phyloP scores from a whole-genome alignment of 2,888 invertebrate species.

The Drosophila leonis region DNA sequence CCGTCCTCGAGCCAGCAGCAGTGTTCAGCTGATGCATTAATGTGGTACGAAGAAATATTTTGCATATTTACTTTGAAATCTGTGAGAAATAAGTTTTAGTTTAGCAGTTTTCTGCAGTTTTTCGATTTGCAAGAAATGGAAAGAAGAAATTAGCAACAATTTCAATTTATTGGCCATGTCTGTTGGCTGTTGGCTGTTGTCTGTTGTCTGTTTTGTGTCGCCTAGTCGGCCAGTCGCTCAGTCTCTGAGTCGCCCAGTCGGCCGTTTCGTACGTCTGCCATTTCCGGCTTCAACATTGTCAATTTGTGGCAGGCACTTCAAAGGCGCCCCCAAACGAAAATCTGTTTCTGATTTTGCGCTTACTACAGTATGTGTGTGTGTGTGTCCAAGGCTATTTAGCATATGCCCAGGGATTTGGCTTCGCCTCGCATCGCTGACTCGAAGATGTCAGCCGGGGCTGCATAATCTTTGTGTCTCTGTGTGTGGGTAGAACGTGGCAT shows the following conservation, averaged over 20 bases:
- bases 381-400: slow-evolving; percentile 56
- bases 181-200: no score
- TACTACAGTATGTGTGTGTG: slow-evolving; percentile 8
- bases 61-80: slow-evolving; percentile 79
- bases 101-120: slow-evolving; percentile 16
- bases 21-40: slow-evolving; percentile 68
- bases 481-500: slow-evolving; percentile 21
- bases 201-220: slow-evolving; percentile 14
- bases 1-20: not conserved
- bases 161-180: slow-evolving; percentile 70
- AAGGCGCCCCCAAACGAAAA: slow-evolving; percentile 49
- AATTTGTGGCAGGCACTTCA: slow-evolving; percentile 65
- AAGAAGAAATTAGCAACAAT: slow-evolving; percentile 56
- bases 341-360: slow-evolving; percentile 52
- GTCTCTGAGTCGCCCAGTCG: slow-evolving; percentile 17
- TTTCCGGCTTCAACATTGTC: slow-evolving; percentile 64
- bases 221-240: not conserved
- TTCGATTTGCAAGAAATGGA: slow-evolving; percentile 17
- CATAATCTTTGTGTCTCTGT: slow-evolving; percentile 14
- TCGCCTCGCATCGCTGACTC: slow-evolving; percentile 48
- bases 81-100: slow-evolving; percentile 64
- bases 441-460: slow-evolving; percentile 46
- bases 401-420: slow-evolving; percentile 55
- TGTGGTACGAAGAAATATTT: slow-evolving; percentile 78
- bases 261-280: slow-evolving; percentile 45